Evolutionary conservation across 2,797 vertebrate species (phyloP).

Genomic region (Cichlasoma orientale): DNA sequence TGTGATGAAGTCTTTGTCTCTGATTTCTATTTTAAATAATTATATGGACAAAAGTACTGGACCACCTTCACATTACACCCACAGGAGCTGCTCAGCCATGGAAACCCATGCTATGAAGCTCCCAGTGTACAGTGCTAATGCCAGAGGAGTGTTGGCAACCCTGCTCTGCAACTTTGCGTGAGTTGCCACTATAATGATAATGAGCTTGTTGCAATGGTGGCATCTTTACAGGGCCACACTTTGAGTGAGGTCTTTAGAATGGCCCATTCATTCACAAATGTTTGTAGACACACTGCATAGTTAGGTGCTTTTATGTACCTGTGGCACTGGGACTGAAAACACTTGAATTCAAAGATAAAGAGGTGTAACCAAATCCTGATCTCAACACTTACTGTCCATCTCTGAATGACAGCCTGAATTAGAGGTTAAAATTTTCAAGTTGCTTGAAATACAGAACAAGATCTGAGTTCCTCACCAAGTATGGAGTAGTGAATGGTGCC

Average conservation of each 20-base stretch:
- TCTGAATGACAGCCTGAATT: background rate
- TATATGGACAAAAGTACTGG: background rate
- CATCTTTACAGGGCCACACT: background rate
- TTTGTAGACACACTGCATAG: no score
- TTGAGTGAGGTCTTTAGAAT: background rate
- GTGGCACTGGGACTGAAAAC: no score
- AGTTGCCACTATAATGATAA: background rate
- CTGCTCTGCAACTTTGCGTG: background rate
- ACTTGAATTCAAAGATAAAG: no score
- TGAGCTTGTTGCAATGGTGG: background rate
- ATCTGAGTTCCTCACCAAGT: constrained; percentile 76
- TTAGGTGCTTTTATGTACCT: no score
- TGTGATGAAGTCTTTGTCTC: background rate
- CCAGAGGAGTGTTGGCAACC: no score
- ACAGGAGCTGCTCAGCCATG: no score
- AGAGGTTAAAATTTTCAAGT: background rate
- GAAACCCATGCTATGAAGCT: no score
- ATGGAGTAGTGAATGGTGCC: constrained; percentile 86
- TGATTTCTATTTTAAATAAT: background rate
- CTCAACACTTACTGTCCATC: no score
- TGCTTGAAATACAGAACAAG: background rate
- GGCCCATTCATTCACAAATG: background rate
- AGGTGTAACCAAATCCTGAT: no score
- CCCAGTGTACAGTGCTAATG: no score
- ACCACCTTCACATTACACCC: background rate